These are phyloP conservation scores for Ophion obscuratus DNA, from an alignment of 2,888 invertebrate species.

Conservation along the genomic window DNA sequence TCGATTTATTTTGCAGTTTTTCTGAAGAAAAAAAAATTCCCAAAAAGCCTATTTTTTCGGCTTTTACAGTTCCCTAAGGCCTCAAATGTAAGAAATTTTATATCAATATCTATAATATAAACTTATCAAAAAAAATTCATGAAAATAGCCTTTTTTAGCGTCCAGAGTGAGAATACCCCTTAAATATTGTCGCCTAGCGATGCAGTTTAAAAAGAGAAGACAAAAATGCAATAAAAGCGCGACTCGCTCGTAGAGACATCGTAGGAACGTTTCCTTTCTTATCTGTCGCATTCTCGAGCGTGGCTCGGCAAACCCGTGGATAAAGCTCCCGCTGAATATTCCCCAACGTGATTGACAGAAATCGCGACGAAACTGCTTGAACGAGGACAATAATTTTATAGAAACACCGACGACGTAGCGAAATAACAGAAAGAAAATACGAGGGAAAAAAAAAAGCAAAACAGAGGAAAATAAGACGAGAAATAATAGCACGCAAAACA, in stretches of 20 bases:
- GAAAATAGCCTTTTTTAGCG: too few species aligned
- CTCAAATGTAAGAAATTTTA: too few species aligned
- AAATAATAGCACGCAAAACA: constrained; percentile 30
- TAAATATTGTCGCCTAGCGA: neutral
- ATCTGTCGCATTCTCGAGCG: neutral
- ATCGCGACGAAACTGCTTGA: constrained; percentile 70
- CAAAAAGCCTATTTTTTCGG: too few species aligned
- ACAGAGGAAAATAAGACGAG: neutral
- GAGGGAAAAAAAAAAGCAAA: neutral
- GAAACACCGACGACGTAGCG: constrained; percentile 43
- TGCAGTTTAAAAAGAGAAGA: neutral
- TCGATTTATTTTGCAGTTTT: too few species aligned
- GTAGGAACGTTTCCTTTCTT: neutral
- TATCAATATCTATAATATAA: too few species aligned
- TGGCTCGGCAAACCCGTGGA: neutral
- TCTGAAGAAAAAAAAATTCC: too few species aligned
- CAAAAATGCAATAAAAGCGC: neutral
- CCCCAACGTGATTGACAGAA: neutral
- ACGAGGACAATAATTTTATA: constrained; percentile 77
- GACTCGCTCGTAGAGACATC: neutral
- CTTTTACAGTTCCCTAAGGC: too few species aligned
- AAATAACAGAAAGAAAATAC: constrained; percentile 2
- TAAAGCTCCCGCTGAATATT: constrained; percentile 9
- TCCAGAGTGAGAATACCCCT: too few species aligned
- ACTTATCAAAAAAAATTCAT: too few species aligned